Conservation (phyloP, 2,888 invertebrate species). For the Helleia helle region DNA sequence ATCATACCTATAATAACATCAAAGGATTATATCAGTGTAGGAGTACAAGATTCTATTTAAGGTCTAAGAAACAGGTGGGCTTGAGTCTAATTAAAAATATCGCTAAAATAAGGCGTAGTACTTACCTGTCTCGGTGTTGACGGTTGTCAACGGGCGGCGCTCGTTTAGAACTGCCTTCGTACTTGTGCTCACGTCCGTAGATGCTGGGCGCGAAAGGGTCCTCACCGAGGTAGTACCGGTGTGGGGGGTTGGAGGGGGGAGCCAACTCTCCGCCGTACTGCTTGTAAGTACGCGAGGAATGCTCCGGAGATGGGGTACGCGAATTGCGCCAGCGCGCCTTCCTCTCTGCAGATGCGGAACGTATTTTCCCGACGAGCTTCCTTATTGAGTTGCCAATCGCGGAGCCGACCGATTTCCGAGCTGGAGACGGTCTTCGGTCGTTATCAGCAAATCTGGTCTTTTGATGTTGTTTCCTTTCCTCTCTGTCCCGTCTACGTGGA, state of each 20-base stretch:
- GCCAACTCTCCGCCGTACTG: conserved; percentile 66
- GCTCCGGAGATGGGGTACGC: conserved; percentile 76
- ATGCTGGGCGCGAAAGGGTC: conserved; percentile 89
- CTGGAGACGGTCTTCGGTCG: conserved; percentile 53
- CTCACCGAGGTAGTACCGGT: conserved; percentile 89
- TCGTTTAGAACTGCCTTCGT: conserved; percentile 78
- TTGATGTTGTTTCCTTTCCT: conserved; percentile 77
- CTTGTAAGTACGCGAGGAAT: conserved; percentile 63
- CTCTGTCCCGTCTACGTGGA: conserved; percentile 60
- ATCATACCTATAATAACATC: conserved; percentile 6
- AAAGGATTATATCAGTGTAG: conserved; percentile 32
- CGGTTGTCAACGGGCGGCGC: conserved; percentile 53
- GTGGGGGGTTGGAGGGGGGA: conserved; percentile 74
- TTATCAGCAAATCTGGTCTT: conserved; percentile 79
- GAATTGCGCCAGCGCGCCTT: conserved; percentile 77
- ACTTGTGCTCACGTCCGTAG: conserved; percentile 89
- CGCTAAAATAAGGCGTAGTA: conserved; percentile 9
- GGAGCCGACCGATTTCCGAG: conserved; percentile 70
- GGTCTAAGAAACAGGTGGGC: conserved; percentile 27
- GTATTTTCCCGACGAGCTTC: conserved; percentile 86
- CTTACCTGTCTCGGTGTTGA: conserved; percentile 66
- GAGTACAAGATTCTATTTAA: conserved; percentile 61
- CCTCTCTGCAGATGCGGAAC: conserved; percentile 80
- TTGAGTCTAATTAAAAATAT: conserved; percentile 22
- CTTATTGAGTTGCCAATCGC: conserved; percentile 86